A percentile compares a stretch with the other conserved stretches of the same genome.
Evolutionary conservation across 2,113 vertebrate genomes (phyloP).

Genomic region (Platichthys stellatus): DNA sequence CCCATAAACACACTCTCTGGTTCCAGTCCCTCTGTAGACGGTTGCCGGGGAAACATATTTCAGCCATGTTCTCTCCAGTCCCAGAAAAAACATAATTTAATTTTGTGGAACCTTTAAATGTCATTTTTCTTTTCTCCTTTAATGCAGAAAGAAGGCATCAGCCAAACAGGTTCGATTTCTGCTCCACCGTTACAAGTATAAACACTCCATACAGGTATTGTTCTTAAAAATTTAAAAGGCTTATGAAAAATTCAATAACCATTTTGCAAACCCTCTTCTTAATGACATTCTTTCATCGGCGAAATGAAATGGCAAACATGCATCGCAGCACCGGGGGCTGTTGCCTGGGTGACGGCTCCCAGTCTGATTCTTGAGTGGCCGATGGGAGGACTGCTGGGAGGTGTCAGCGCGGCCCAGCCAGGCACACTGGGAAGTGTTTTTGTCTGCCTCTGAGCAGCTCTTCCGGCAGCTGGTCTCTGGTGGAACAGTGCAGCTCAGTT

Average conservation of each 20-base stretch:
- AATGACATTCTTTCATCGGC: not conserved
- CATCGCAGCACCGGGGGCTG: constrained; percentile 18
- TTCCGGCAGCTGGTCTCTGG: constrained; percentile 75
- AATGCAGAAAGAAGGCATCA: no score
- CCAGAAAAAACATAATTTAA: constrained; percentile 36
- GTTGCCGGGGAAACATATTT: constrained; percentile 67
- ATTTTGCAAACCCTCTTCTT: no score
- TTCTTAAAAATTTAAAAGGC: not conserved
- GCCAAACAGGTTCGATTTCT: no score
- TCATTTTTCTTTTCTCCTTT: constrained; percentile 6
- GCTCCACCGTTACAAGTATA: not conserved
- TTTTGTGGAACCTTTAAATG: constrained; percentile 31
- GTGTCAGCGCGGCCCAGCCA: constrained; percentile 43
- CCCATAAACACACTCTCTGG: constrained; percentile 28
- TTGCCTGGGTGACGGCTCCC: constrained; percentile 63
- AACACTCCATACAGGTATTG: not conserved
- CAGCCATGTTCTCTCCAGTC: constrained; percentile 45
- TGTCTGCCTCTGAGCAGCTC: constrained; percentile 57
- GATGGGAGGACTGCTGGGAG: constrained; percentile 50
- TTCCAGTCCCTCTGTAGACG: constrained; percentile 45
- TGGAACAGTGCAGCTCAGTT: constrained; percentile 72
- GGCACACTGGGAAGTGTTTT: constrained; percentile 59
- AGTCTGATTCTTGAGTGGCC: constrained; percentile 48
- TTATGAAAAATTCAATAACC: not conserved
- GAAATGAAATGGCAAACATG: not conserved